phyloP scores from a whole-genome alignment of 2,113 vertebrate species.

The Amazona vittata region DNA sequence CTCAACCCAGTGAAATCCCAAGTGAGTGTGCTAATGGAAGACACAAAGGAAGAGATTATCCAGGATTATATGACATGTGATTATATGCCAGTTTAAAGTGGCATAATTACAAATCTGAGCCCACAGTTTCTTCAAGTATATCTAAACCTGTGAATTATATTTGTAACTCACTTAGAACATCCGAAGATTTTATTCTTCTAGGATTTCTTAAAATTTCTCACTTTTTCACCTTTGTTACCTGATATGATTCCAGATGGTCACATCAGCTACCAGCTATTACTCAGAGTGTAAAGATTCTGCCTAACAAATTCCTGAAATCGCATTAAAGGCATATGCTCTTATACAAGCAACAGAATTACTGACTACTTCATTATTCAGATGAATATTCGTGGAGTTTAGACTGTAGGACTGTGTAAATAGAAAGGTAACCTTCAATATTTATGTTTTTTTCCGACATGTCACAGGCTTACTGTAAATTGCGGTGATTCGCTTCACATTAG shows the following conservation, averaged over 20 bases:
- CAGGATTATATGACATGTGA: rapidly evolving
- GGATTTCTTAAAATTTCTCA: not conserved
- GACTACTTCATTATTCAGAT: not conserved
- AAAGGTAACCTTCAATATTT: not conserved
- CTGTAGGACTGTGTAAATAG: not conserved
- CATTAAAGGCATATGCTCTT: not conserved
- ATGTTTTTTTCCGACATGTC: not conserved
- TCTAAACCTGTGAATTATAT: not conserved
- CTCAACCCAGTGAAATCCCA: not conserved
- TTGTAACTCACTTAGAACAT: not conserved
- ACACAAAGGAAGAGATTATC: not conserved
- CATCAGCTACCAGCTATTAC: not conserved
- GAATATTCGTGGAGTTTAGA: not conserved
- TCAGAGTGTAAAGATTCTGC: not conserved
- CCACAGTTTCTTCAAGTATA: not conserved
- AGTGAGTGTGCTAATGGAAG: not conserved
- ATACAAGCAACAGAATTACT: not conserved
- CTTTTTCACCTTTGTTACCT: not conserved
- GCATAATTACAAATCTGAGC: not conserved
- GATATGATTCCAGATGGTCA: not conserved
- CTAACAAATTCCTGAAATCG: not conserved
- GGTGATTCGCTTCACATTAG: not conserved
- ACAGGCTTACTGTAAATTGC: not conserved
- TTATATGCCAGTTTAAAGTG: not conserved
- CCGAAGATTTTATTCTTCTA: not conserved